Base-by-base conservation (phyloP, 1,140 invertebrate genomes). In the Adelges cooleyi region DNA sequence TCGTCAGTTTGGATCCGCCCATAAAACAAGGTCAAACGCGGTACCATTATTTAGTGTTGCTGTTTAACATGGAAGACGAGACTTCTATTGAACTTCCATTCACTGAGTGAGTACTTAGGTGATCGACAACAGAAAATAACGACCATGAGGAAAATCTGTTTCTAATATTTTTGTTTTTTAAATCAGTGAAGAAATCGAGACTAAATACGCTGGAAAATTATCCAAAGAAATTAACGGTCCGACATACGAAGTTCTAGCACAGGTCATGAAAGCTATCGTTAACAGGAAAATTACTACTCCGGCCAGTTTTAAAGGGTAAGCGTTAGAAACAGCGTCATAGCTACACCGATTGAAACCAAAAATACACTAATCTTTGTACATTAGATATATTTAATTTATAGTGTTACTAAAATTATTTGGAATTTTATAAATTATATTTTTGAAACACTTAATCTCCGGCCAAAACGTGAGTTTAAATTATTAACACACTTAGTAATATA, bases 11-110 rank as follows among this genome's bases (percentile, higher is more conserved):
- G 69, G 95, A 99, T 82, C 96, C 96, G 23, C 96, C 97, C 0
- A 98, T 99, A 68, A 98, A 98, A 75, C 97, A 99, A 76, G 97
- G 97, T 69, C 96, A 99, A 77, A 99, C 97, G 0, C 80, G 93
- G 67, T 92, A 92, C 72, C 95, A 96, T 71, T 99, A 92, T 75
- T 78, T 99, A 22, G 95, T 98, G 20, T 79, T 99, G 36, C 76
- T 97, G 3, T 99, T 99, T 75, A 87, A 86, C 40, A 89, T 92
- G 72, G 83, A 87, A 67, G 93, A 98, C 73, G 92, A 97, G 73
- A 89, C 86, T 13, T 86, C 87, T n/a, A 81, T 98, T 67, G 94
- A 98, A 76, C 75, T 98, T 65, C 89, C 88, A 8, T 86, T 96
- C 66, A 83, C 88, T 27, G 92, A 98, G 84, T 92, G 82, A 80